Evolutionary conservation across 2,113 vertebrate species (phyloP).

Genomic region (Dicaeum eximium): DNA sequence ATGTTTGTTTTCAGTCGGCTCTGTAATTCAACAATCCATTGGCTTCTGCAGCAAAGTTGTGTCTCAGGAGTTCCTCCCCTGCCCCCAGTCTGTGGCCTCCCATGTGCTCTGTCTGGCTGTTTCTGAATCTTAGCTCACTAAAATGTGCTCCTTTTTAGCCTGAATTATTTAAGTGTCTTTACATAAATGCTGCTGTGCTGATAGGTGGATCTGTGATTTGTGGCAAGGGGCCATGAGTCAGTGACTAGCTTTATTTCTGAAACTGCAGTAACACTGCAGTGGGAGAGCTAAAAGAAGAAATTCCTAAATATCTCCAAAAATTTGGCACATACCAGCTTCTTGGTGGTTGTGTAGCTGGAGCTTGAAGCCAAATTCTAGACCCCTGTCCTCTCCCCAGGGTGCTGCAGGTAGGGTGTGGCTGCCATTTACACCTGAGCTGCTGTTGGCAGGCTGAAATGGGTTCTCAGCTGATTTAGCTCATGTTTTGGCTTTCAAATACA

Average conservation of each 20-base stretch:
- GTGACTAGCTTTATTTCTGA: neutral
- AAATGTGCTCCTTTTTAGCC: neutral
- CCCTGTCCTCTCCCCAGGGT: neutral
- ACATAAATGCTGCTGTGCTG: neutral
- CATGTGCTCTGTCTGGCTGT: neutral
- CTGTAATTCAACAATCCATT: neutral
- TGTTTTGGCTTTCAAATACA: neutral
- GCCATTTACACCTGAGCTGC: neutral
- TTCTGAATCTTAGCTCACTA: neutral
- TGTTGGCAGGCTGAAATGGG: neutral
- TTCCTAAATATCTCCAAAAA: neutral
- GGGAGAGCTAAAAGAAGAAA: neutral
- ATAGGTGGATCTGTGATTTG: neutral
- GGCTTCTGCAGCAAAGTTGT: neutral
- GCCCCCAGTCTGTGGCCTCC: neutral
- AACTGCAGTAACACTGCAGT: neutral
- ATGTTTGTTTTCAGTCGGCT: neutral
- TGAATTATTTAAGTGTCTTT: neutral
- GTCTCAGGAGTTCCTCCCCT: neutral
- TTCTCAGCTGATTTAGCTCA: neutral
- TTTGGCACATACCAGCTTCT: neutral
- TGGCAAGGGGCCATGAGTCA: neutral
- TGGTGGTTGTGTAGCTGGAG: neutral
- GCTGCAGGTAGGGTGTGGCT: neutral
- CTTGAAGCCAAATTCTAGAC: neutral